phyloP scores from a whole-genome alignment of 2,797 vertebrate genomes.

The Buphagus erythrorhynchus region DNA sequence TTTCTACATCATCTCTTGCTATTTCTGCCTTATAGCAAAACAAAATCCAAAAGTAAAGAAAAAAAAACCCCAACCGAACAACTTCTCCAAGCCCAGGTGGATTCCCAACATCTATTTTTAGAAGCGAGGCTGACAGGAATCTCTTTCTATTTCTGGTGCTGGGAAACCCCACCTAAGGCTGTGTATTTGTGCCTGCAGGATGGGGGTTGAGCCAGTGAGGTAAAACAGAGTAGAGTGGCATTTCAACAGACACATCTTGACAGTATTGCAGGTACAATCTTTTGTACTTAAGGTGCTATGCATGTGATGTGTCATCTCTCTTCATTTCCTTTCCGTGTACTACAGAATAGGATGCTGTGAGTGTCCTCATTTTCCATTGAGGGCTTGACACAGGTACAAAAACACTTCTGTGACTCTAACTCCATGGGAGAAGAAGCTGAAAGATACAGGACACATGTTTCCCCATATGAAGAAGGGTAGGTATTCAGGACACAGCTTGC shows the following conservation, averaged over 20 bases:
- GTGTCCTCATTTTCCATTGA: background rate
- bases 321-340: background rate
- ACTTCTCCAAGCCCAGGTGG: background rate
- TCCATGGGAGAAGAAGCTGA: background rate
- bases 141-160: background rate
- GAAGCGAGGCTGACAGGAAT: background rate
- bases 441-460: background rate
- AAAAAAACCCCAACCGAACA: accelerated
- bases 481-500: background rate
- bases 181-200: accelerated
- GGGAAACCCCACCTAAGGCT: background rate
- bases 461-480: background rate
- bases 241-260: background rate
- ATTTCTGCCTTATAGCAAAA: background rate
- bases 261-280: background rate
- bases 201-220: background rate
- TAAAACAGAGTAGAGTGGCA: background rate
- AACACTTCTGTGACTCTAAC: background rate
- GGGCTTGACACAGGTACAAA: background rate
- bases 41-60: background rate
- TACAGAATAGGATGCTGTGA: background rate
- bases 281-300: background rate
- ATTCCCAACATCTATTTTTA: background rate
- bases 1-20: background rate
- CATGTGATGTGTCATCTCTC: background rate